Conservation (phyloP, 2,113 vertebrate genomes). For the Nerophis lumbriciformis region DNA sequence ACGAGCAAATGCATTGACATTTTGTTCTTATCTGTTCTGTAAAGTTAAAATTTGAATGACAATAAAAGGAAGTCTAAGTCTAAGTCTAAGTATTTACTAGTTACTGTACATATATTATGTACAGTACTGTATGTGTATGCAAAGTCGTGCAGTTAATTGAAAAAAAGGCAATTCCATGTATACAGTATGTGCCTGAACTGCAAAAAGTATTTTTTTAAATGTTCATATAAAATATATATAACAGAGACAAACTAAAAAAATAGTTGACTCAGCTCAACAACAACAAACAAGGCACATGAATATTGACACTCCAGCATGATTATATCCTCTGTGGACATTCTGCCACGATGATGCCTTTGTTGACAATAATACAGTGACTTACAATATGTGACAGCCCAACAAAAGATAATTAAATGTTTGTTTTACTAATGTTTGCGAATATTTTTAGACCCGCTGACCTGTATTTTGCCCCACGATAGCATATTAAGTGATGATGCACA, state of each 20-base stretch:
- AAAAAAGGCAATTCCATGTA: no score
- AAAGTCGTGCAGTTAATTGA: no score
- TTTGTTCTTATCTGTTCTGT: no score
- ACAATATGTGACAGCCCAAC: constrained; percentile 32
- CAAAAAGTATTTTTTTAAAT: no score
- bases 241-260: neutral
- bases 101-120: no score
- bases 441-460: constrained; percentile 46
- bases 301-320: neutral
- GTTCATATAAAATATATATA: no score
- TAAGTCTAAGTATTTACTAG: no score
- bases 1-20: no score
- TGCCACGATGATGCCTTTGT: constrained; percentile 29
- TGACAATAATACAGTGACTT: constrained; percentile 7
- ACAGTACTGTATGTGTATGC: no score
- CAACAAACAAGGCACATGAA: neutral
- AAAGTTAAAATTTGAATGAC: no score
- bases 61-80: no score
- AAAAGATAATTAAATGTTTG: constrained; percentile 40
- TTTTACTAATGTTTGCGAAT: constrained; percentile 51
- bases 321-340: constrained; percentile 25
- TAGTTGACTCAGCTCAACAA: neutral
- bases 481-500: constrained; percentile 33
- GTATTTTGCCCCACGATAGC: constrained; percentile 1
- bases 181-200: neutral